These are phyloP conservation scores for Apodemus agrarius DNA, from an alignment of 2,797 vertebrate genomes.

Conservation along the genomic window DNA sequence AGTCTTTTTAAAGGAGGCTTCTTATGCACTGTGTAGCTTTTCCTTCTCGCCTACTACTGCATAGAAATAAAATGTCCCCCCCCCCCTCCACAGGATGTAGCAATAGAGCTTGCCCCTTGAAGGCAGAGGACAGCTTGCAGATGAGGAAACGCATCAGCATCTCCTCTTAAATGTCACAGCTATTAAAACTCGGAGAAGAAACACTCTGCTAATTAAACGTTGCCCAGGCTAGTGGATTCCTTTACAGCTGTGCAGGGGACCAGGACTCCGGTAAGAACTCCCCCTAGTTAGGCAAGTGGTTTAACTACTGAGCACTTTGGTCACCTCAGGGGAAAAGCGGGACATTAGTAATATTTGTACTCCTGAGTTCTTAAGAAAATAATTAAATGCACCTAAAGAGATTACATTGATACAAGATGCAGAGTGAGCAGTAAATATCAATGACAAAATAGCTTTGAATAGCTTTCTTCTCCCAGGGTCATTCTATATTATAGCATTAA, in stretches of 20 bases:
- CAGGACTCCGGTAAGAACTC: neutral
- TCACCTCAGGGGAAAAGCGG: neutral
- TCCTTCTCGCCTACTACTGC: too few relatives aligned
- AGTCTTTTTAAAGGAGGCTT: neutral
- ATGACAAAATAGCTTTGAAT: neutral
- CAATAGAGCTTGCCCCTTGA: neutral
- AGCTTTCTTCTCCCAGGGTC: neutral
- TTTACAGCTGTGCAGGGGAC: neutral
- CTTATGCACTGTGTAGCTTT: neutral
- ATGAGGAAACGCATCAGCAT: neutral
- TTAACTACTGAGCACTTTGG: neutral
- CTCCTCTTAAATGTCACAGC: neutral
- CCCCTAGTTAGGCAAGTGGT: neutral
- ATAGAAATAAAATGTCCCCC: neutral
- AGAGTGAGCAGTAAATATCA: neutral
- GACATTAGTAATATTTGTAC: neutral
- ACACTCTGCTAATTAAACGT: neutral
- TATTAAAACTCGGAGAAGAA: neutral
- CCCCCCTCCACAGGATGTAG: neutral
- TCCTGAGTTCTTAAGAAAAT: neutral
- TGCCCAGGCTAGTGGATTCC: neutral
- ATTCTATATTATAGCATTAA: neutral
- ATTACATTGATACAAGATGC: neutral
- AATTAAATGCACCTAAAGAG: neutral
- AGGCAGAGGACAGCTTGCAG: neutral